A percentile compares a stretch with the other conserved stretches of the same genome.
Conservation (phyloP, 1,140 invertebrate genomes). For the Tribolium castaneum region DNA sequence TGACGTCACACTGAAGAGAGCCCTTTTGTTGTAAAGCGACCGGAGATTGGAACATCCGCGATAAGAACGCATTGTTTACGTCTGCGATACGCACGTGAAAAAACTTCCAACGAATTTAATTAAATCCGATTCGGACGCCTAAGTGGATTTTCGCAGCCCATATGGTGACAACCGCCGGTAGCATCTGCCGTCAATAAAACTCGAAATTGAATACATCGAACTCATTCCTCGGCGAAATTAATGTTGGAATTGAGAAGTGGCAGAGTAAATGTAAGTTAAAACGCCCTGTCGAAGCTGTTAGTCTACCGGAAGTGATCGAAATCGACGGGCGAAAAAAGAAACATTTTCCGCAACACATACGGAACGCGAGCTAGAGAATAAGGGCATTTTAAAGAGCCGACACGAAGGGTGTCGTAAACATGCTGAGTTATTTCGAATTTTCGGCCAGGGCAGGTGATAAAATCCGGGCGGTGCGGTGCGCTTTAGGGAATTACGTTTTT, state of each 20-base stretch:
- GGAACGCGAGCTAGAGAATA: background rate
- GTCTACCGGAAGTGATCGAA: background rate
- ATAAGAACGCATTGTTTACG: slow-evolving; percentile 43
- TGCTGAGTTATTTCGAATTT: background rate
- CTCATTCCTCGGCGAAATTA: background rate
- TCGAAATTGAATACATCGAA: background rate
- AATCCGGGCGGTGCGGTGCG: too few species aligned
- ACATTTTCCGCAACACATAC: background rate
- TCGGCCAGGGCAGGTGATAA: too few species aligned
- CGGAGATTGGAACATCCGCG: slow-evolving; percentile 46
- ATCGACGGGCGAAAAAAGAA: background rate
- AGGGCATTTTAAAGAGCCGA: background rate
- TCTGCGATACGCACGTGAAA: background rate
- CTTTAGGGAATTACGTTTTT: too few species aligned
- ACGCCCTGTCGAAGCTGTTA: background rate
- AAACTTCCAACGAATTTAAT: background rate
- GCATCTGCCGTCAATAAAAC: background rate
- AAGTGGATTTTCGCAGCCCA: background rate
- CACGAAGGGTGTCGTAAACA: background rate
- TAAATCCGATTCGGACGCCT: background rate
- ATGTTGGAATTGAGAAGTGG: background rate
- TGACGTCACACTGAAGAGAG: slow-evolving; percentile 38
- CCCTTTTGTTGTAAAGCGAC: slow-evolving; percentile 41
- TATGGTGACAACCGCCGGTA: background rate
- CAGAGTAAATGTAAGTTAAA: background rate